Percentiles rank a stretch among this genome's conserved stretches.
phyloP scores from a whole-genome alignment of 2,888 invertebrate species.

The Tricholauxania praeusta region DNA sequence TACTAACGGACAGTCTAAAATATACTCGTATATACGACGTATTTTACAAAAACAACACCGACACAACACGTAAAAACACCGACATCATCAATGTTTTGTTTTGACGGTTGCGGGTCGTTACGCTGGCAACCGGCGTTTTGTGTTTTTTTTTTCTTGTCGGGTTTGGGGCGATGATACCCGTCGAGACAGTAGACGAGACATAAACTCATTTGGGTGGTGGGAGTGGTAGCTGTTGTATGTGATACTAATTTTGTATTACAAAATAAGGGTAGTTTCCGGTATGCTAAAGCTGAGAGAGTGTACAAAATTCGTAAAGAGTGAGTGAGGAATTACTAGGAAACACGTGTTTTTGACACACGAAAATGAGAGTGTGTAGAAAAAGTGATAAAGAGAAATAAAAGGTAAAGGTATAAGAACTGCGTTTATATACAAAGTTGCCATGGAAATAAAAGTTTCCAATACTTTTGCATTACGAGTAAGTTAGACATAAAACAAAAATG shows the following conservation, averaged over 20 bases:
- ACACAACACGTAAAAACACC: slow-evolving; percentile 29
- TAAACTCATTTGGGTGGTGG: not conserved
- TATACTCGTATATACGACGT: too few relatives aligned
- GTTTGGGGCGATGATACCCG: too few relatives aligned
- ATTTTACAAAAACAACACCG: too few relatives aligned
- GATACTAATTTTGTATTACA: not conserved
- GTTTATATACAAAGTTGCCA: slow-evolving; percentile 1
- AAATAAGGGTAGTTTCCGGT: not conserved
- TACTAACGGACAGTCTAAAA: too few relatives aligned
- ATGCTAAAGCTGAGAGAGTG: not conserved
- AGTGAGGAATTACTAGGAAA: not conserved
- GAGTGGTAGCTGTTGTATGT: not conserved
- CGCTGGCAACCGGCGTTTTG: slow-evolving; percentile 53
- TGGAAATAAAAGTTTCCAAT: not conserved
- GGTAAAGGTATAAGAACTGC: not conserved
- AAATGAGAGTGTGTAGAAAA: not conserved
- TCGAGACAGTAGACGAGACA: too few relatives aligned
- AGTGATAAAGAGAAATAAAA: too few relatives aligned
- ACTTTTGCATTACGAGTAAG: not conserved
- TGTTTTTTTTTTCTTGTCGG: too few relatives aligned
- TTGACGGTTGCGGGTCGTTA: slow-evolving; percentile 52
- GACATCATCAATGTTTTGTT: slow-evolving; percentile 53
- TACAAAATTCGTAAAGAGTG: not conserved
- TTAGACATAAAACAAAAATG: not conserved
- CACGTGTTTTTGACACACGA: not conserved